These are phyloP conservation scores for Tanaodytes sp. DNA, from an alignment of 2,888 invertebrate genomes.

Conservation along the genomic window DNA sequence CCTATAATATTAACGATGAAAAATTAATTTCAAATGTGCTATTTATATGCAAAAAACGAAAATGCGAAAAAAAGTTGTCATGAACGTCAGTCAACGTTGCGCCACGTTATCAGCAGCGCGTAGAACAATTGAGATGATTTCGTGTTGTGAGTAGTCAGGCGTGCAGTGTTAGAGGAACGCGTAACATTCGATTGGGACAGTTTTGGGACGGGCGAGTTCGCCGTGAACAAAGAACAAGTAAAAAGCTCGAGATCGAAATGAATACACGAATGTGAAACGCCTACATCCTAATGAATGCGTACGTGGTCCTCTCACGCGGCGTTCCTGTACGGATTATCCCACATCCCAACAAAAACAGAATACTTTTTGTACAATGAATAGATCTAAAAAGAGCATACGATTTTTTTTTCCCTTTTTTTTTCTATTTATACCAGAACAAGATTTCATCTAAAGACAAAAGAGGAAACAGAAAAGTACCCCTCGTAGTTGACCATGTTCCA, in stretches of 20 bases:
- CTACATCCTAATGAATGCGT: slow-evolving; percentile 26
- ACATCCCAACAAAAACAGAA: slow-evolving; percentile 57
- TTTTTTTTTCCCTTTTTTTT: too few species aligned
- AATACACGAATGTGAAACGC: slow-evolving; percentile 21
- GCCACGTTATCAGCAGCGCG: slow-evolving; percentile 70
- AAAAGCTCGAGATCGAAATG: too few species aligned
- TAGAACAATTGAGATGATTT: slow-evolving; percentile 63
- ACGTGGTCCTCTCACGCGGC: slow-evolving; percentile 48
- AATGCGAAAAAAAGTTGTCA: slow-evolving; percentile 11
- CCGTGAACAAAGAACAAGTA: too few species aligned
- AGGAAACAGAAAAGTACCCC: slow-evolving; percentile 62
- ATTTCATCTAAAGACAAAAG: slow-evolving; percentile 34
- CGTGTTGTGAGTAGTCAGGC: slow-evolving; percentile 61
- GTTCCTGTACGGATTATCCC: slow-evolving; percentile 56
- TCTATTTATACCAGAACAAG: slow-evolving; percentile 26
- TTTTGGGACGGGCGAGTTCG: too few species aligned
- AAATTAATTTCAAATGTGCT: too few species aligned
- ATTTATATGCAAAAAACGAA: slow-evolving; percentile 3
- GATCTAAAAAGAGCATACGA: slow-evolving; percentile 29
- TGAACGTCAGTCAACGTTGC: slow-evolving; percentile 62
- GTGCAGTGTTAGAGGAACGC: slow-evolving; percentile 52
- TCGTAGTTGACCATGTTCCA: slow-evolving; percentile 62
- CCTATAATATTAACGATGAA: too few species aligned
- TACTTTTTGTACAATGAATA: slow-evolving; percentile 48
- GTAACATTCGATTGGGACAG: slow-evolving; percentile 36